Conservation (phyloP, 1,140 invertebrate species). For the Zaprionus kolodkinae region DNA sequence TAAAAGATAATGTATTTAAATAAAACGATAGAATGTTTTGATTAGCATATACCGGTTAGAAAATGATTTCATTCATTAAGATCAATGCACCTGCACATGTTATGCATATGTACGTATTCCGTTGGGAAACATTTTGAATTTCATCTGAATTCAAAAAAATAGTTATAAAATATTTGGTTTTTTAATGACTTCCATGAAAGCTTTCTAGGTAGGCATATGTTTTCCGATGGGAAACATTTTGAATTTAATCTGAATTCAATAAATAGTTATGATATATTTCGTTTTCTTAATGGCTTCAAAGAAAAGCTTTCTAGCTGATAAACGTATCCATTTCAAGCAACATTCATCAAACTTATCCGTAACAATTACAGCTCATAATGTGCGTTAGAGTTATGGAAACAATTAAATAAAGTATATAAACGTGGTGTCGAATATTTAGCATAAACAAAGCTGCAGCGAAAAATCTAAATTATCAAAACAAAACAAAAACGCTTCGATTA, state of each 20-base stretch:
- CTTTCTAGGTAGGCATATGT: not conserved
- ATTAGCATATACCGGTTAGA: not conserved
- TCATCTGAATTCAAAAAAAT: too few species aligned
- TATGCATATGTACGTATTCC: not conserved
- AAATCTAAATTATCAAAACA: slow-evolving; percentile 10
- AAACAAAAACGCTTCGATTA: slow-evolving; percentile 22
- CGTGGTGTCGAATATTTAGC: not conserved
- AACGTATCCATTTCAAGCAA: not conserved
- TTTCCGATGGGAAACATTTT: not conserved
- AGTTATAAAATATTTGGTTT: not conserved
- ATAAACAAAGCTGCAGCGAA: slow-evolving; percentile 2
- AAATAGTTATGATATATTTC: too few species aligned
- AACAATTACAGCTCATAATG: not conserved
- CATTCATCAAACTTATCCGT: not conserved
- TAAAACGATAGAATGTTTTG: not conserved
- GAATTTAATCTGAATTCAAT: not conserved
- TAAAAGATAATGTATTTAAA: not conserved
- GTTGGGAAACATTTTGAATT: not conserved
- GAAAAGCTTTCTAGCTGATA: not conserved
- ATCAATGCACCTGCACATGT: slow-evolving; percentile 32
- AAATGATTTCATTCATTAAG: slow-evolving; percentile 1
- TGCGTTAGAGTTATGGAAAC: not conserved
- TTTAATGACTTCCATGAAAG: not conserved
- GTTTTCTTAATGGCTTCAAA: not conserved
- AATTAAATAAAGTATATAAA: not conserved